phyloP scores from a whole-genome alignment of 2,797 vertebrate species.

The Lepus oiostolus region DNA sequence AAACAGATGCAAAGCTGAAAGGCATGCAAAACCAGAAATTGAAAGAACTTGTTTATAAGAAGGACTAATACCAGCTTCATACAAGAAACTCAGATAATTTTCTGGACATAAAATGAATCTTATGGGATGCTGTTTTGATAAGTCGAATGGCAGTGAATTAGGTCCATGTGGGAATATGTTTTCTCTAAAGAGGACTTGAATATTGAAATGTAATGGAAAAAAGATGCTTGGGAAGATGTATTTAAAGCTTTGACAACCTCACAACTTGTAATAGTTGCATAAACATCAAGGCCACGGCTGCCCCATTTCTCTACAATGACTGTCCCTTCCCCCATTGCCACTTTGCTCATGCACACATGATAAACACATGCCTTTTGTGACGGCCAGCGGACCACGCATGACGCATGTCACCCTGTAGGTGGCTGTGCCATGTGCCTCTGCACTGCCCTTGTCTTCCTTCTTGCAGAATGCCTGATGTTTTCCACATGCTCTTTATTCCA shows the following conservation, averaged over 20 bases:
- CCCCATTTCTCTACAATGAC: neutral
- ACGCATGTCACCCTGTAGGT: neutral
- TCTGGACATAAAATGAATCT: conserved; percentile 76
- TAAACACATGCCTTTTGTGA: conserved; percentile 1
- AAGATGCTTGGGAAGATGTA: conserved; percentile 68
- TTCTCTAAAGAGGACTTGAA: conserved; percentile 53
- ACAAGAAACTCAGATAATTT: conserved; percentile 76
- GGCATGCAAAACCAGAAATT: neutral
- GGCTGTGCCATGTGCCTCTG: neutral
- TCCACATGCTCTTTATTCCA: neutral
- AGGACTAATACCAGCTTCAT: conserved; percentile 57
- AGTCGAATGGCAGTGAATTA: conserved; percentile 78
- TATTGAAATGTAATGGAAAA: conserved; percentile 74
- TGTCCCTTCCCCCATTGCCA: neutral
- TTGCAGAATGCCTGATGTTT: neutral
- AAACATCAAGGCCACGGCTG: neutral
- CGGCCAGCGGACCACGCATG: conserved; percentile 19
- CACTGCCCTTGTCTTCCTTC: neutral
- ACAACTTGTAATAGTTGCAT: conserved; percentile 60
- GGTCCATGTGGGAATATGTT: conserved; percentile 73
- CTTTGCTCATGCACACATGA: neutral
- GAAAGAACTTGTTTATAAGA: conserved; percentile 70
- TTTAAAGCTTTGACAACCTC: conserved; percentile 61
- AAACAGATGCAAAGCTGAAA: conserved; percentile 66
- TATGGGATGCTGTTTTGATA: conserved; percentile 79